Evolutionary conservation across 2,113 vertebrate species (phyloP), one percentile per base, ranked within the genome.

Genomic region (Leptobrachium ailaonicum): DNA sequence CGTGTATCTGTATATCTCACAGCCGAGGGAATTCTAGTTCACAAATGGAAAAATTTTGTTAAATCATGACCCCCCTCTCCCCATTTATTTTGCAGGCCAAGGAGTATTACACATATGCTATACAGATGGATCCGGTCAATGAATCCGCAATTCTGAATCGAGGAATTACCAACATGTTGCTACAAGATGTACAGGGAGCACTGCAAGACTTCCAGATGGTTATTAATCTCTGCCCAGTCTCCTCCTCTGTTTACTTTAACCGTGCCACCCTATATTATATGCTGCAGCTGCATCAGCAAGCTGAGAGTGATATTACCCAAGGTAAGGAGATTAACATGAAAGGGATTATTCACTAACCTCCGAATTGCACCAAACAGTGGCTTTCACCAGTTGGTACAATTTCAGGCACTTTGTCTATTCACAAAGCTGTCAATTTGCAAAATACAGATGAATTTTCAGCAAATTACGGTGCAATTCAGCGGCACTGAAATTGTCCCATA

Each of bases 111-210:
- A 90, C 88, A 71, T 85, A 83, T 58, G 90, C 89, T 66, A 82
- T 94, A 71, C 67, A 85, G 12, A 85, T 90, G 83, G 89, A 94
- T 67, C 88, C 91, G 47, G 76, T 47, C 77, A 90, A 94, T 82
- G 86, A 93, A 69, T 90, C 86, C 68, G 88, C 87, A 69, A 14
- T 89, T 75, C 84, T 93, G 83, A 95, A 95, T 87, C 86, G 85
- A 83, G 93, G 91, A 82, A 85, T 94, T 82, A 86, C 88, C 82
- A 89, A 91, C 54, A 88, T 83, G 2, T 42, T 92, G 41, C 83
- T 94, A 75, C 86, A 85, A 76, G 88, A 90, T 75, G 86, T 85
- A 41, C 82, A 91, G 77, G 91, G 89, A 83, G 92, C 92, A 50
- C 80, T 92, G 82, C 85, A 85, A 85, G 93, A 94, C 85, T 94